Evolutionary conservation across 1,140 invertebrate genomes (phyloP), one percentile per base, ranked within the genome.

Genomic region (Anadara kagoshimensis): DNA sequence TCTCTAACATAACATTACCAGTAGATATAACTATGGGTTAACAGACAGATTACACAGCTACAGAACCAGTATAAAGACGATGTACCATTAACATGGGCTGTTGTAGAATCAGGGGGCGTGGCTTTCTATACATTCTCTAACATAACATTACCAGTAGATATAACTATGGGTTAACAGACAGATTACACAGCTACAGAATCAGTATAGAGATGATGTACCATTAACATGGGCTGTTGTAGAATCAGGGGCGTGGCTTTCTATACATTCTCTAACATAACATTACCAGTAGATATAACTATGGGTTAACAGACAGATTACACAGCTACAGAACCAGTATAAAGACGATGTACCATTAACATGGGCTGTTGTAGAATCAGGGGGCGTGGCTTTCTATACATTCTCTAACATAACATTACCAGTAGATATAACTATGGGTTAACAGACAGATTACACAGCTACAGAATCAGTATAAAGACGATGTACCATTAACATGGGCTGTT

Each of bases 161-260:
- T 36, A 36, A 36, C 29, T 3, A 36, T 36, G 29, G 29, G 29
- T 3, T 36, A 36, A 36, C n/a, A n/a, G n/a, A n/a, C n/a, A n/a
- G n/a, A n/a, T n/a, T n/a, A n/a, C n/a, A n/a, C 29, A 3, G 29
- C 29, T 64, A n/a, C 24, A 36, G 2, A 5, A 22, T 12, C 45
- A 53, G 29, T 64, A 64, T 29, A 64, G 68, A 18, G 84, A 86
- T 67, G 67, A 71, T 47, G 80, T 83, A 24, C 76, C 82, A 18
- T 49, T 87, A 22, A 81, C 81, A 47, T 82, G 86, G 77, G 86
- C 86, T 36, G 81, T 86, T n/a, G 81, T 85, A 16, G 83, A 85
- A 49, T 72, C 70, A 74, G 87, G 86, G 26, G 84, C 49, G 80
- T 87, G 57, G 79, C 82, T 10, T 86, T 88, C 70, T 84, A 83